Conservation (phyloP, 1,140 invertebrate species). For the Armadillidium nasatum region DNA sequence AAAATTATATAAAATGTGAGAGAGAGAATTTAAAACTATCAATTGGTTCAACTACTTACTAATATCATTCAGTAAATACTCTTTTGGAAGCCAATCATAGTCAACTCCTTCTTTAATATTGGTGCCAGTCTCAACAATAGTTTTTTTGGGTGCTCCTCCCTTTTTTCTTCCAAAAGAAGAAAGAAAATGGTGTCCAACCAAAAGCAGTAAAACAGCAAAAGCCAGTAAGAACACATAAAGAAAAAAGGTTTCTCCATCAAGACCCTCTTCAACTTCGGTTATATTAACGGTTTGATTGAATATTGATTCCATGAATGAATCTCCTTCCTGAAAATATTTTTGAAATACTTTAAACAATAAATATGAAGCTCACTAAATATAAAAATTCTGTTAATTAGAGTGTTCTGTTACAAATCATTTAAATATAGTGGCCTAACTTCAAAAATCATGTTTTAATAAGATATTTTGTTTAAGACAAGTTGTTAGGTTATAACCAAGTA, state of each 20-base stretch:
- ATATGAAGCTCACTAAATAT: no score
- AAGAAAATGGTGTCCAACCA: conserved; percentile 58
- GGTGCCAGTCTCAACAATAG: conserved; percentile 47
- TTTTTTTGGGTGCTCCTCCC: no score
- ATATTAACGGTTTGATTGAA: conserved; percentile 99
- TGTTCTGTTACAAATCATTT: no score
- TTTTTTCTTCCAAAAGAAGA: no score
- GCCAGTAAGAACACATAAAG: conserved; percentile 90
- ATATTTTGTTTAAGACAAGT: no score
- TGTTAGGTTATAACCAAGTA: no score
- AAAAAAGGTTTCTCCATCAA: conserved; percentile 98
- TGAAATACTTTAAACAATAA: no score
- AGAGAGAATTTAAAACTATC: no score
- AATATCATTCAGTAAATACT: background rate
- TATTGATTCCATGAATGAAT: conserved; percentile 76
- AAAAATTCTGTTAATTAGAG: no score
- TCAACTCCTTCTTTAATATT: conserved; percentile 47
- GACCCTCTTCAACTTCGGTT: conserved; percentile 89
- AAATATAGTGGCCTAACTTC: no score
- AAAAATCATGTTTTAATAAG: no score
- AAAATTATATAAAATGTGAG: no score
- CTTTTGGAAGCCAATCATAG: conserved; percentile 60
- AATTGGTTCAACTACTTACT: background rate
- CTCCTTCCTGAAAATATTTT: conserved; percentile 57
- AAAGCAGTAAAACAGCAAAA: conserved; percentile 75